Evolutionary conservation across 2,888 invertebrate genomes (phyloP).

Genomic region (Drosophila paramelanica): DNA sequence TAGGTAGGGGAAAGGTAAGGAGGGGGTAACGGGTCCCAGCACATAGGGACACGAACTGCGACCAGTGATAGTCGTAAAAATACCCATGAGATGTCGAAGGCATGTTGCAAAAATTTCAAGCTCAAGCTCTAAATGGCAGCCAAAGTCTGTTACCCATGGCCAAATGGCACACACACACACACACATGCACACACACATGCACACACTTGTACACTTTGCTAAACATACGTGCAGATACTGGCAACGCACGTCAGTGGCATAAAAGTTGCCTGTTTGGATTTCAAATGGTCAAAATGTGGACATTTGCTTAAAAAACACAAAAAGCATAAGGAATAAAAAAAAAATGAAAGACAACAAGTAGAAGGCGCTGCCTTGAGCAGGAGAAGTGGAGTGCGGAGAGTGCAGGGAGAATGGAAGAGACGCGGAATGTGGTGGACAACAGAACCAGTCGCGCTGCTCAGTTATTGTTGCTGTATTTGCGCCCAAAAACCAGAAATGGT

Average conservation of each 20-base stretch:
- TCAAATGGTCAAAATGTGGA: constrained; percentile 78
- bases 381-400: neutral
- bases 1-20: neutral
- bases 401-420: neutral
- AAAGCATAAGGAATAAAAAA: constrained; percentile 11
- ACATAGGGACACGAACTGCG: constrained; percentile 3
- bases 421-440: constrained; percentile 13
- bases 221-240: constrained; percentile 29
- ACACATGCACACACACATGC: constrained; percentile 16
- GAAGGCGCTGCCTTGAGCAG: neutral
- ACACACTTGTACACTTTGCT: constrained; percentile 14
- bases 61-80: constrained; percentile 75
- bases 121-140: constrained; percentile 71
- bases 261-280: constrained; percentile 80
- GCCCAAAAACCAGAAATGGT: constrained; percentile 35
- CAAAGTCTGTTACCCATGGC: constrained; percentile 54
- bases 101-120: constrained; percentile 79
- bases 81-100: constrained; percentile 79
- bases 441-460: constrained; percentile 30
- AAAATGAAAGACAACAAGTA: constrained; percentile 24
- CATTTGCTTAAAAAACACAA: constrained; percentile 69
- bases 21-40: neutral
- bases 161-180: constrained; percentile 26
- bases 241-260: constrained; percentile 69
- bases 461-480: constrained; percentile 5